These are phyloP conservation scores for Ectemnius lituratus DNA, from an alignment of 2,888 invertebrate genomes.

Conservation along the genomic window DNA sequence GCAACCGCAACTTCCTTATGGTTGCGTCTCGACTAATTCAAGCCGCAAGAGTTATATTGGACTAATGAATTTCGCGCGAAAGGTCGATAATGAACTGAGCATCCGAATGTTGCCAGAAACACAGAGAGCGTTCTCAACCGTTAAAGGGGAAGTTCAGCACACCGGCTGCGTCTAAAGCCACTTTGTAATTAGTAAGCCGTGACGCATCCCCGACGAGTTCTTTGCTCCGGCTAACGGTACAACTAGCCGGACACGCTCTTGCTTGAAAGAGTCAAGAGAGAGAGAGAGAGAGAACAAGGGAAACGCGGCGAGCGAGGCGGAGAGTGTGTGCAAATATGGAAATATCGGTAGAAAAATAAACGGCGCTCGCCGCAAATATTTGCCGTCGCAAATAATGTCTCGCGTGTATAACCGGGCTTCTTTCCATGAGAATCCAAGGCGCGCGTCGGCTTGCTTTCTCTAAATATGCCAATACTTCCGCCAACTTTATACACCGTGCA, in stretches of 20 bases:
- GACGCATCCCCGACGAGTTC: constrained; percentile 39
- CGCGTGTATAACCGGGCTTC: neutral
- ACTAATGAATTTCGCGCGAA: constrained; percentile 17
- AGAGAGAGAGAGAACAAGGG: neutral
- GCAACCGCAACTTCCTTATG: constrained; percentile 25
- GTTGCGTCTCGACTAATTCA: neutral
- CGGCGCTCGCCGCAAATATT: constrained; percentile 34
- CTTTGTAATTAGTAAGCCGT: constrained; percentile 40
- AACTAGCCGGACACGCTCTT: constrained; percentile 25
- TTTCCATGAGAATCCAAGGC: too few relatives aligned
- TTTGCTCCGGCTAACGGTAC: constrained; percentile 46
- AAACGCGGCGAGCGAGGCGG: neutral
- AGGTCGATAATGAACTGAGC: neutral
- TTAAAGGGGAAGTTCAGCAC: neutral
- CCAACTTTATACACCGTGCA: too few relatives aligned
- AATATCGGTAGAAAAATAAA: constrained; percentile 44
- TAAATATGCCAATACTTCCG: too few relatives aligned
- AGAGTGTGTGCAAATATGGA: constrained; percentile 11
- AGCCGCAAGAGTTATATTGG: constrained; percentile 11
- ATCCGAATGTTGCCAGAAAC: neutral
- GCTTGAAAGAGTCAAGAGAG: constrained; percentile 13
- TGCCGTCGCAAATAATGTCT: constrained; percentile 18
- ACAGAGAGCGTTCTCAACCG: too few relatives aligned
- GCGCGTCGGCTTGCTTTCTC: too few relatives aligned
- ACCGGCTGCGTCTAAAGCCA: neutral